Percentiles rank a stretch among this genome's conserved stretches.
phyloP scores from a whole-genome alignment of 2,113 vertebrate species.

The Gavia stellata region DNA sequence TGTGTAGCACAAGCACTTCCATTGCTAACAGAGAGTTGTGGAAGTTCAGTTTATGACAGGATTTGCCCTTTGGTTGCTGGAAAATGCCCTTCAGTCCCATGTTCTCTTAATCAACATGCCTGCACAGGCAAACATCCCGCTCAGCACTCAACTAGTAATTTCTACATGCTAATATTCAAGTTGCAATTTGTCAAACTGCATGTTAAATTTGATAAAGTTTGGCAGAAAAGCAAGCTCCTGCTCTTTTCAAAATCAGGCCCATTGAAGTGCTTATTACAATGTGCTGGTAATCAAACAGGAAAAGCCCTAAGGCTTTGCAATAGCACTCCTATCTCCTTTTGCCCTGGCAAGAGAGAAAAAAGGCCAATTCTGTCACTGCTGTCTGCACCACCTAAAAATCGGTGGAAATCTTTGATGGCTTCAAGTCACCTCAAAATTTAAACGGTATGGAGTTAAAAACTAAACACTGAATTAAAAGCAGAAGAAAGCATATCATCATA shows the following conservation, averaged over 20 bases:
- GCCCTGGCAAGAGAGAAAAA: neutral
- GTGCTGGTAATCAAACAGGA: neutral
- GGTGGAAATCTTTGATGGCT: neutral
- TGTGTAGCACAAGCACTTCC: neutral
- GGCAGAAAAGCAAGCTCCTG: neutral
- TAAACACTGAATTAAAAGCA: neutral
- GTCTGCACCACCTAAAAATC: neutral
- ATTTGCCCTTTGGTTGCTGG: neutral
- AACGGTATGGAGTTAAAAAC: neutral
- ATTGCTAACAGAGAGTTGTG: neutral
- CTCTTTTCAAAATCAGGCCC: neutral
- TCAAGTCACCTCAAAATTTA: neutral
- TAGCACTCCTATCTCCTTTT: neutral
- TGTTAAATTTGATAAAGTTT: neutral
- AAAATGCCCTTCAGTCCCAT: neutral
- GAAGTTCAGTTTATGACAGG: neutral
- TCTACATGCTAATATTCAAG: neutral
- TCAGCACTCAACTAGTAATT: neutral
- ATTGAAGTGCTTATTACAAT: neutral
- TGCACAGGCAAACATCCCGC: neutral
- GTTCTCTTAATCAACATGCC: neutral
- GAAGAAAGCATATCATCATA: rapidly evolving
- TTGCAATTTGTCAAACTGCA: neutral
- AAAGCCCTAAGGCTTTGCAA: neutral
- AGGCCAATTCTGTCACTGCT: neutral